Base-by-base conservation (phyloP, 2,113 vertebrate genomes). In the Cathartes aura region DNA sequence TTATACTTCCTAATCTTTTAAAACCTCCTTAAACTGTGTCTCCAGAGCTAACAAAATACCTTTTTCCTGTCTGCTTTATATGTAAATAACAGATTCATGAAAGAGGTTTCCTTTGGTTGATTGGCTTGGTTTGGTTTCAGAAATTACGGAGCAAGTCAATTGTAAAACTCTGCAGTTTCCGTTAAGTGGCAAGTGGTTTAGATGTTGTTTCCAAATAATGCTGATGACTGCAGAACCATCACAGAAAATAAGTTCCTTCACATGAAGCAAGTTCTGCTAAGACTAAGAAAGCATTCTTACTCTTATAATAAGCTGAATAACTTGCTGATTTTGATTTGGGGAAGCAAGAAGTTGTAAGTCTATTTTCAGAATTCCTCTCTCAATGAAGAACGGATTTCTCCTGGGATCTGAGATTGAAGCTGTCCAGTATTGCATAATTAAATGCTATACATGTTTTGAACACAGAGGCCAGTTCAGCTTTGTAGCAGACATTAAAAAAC, bases 81-180 rank as follows among this genome's bases (percentile, higher is more conserved):
- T 88, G 91, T 98, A 93, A 97, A 94, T 97, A 95, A 95, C 87
- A 95, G 89, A 94, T 94, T 96, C 84, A 90, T 89, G 95, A 97
- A 96, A 97, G 92, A 96, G 38, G 76, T 91, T 97, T 96, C 93
- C 97, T 98, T 95, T 97, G 67, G 86, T 91, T 97, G n/a, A 96
- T 86, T 97, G 72, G 93, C 47, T 96, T 97, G 96, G 91, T 97
- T 79, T 97, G 78, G 60, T 84, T 97, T 95, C 90, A 89, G 90
- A 85, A 87, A 67, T 80, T 82, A 74, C 81, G 67, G 87, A 95
- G 29, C 67, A 92, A 89, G 86, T 84, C 52, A 81, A 48, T 87
- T 95, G 83, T 94, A 91, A 74, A 90, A 79, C 73, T 73, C 58
- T 92, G 82, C 48, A 58, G 42, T 86, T 96, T 92, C 78, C 56